A percentile compares a stretch with the other conserved stretches of the same genome.
These are phyloP conservation scores for Dusona sp. DNA, from an alignment of 2,888 invertebrate species.

Conservation along the genomic window DNA sequence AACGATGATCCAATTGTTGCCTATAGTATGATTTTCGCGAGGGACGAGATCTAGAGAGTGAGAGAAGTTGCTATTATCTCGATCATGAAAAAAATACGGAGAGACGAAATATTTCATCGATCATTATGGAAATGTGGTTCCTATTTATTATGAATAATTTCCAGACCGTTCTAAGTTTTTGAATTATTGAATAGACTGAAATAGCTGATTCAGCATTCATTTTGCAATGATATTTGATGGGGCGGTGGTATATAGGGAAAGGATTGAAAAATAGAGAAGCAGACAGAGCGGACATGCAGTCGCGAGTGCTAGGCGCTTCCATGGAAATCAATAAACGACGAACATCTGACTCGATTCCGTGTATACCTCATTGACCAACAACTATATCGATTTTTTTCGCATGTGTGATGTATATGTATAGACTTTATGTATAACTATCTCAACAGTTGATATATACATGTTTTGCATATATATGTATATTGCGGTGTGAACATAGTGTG, in stretches of 20 bases:
- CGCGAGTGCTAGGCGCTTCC: conserved; percentile 70
- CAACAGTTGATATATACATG: conserved; percentile 12
- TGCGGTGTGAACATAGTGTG: conserved; percentile 7
- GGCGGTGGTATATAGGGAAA: conserved; percentile 18
- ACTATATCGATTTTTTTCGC: conserved; percentile 73
- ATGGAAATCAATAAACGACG: conserved; percentile 81
- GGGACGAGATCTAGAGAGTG: conserved; percentile 14
- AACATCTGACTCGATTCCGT: conserved; percentile 70
- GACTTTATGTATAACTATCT: conserved; percentile 3
- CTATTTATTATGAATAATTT: background rate
- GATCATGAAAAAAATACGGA: background rate
- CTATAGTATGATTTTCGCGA: conserved; percentile 42
- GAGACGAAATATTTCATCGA: background rate
- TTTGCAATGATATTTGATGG: conserved; percentile 30
- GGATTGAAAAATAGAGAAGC: conserved; percentile 49
- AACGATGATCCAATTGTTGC: conserved; percentile 63
- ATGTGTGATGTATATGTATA: conserved; percentile 55
- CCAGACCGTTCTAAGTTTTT: background rate
- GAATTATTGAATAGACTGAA: background rate
- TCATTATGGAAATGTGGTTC: background rate
- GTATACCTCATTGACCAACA: conserved; percentile 62
- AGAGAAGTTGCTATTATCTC: conserved; percentile 24
- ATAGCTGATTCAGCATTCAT: background rate
- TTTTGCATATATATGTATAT: background rate
- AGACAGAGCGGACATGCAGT: conserved; percentile 68